phyloP scores from a whole-genome alignment of 2,113 vertebrate genomes.

The Epinephelus moara region DNA sequence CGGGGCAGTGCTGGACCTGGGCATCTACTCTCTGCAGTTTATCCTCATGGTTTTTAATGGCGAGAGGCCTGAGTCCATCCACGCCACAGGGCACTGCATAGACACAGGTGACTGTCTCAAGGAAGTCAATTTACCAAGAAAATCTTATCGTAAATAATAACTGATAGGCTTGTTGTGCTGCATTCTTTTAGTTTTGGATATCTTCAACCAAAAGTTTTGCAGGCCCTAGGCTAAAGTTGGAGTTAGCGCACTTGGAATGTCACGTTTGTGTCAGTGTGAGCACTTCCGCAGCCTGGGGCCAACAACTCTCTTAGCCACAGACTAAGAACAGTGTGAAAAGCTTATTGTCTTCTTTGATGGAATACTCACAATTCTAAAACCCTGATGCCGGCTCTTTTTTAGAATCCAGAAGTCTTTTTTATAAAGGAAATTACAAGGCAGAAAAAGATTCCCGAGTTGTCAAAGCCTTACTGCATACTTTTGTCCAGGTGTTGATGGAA shows the following conservation, averaged over 20 bases:
- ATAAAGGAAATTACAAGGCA: neutral
- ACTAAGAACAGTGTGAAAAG: too few species aligned
- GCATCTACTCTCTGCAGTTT: slow-evolving; percentile 33
- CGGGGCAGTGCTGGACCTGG: slow-evolving; percentile 24
- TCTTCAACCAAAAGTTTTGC: too few species aligned
- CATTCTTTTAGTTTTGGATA: too few species aligned
- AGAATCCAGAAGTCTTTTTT: neutral
- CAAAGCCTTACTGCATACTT: neutral
- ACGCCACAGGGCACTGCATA: slow-evolving; percentile 29
- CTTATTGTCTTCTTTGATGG: neutral
- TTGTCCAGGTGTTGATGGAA: slow-evolving; percentile 57
- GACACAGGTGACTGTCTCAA: slow-evolving; percentile 45
- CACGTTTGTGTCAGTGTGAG: too few species aligned
- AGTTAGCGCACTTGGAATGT: too few species aligned
- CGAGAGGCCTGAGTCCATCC: slow-evolving; percentile 41
- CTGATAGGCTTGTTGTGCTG: too few species aligned
- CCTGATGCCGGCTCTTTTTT: neutral
- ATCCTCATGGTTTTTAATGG: slow-evolving; percentile 36
- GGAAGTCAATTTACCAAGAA: neutral
- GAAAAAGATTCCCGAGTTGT: neutral
- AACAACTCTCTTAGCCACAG: too few species aligned
- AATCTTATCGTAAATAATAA: neutral
- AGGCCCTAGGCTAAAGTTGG: too few species aligned
- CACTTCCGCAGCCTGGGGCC: too few species aligned
- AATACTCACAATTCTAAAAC: neutral